A percentile compares a stretch with the other conserved stretches of the same genome.
phyloP scores from a whole-genome alignment of 1,140 invertebrate genomes.

The Rhynchophorus ferrugineus region DNA sequence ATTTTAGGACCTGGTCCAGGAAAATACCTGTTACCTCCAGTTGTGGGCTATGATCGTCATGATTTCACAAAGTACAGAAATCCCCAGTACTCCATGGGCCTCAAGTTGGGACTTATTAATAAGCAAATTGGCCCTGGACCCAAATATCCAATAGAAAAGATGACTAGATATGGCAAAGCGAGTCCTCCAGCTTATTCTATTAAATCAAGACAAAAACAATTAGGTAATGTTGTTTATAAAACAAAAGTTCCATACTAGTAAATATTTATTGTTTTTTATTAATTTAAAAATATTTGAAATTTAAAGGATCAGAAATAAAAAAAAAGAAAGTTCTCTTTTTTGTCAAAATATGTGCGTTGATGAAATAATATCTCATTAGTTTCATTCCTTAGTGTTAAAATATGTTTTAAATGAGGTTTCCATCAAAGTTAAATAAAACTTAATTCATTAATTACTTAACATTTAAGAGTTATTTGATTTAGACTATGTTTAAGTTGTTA shows the following conservation, averaged over 20 bases:
- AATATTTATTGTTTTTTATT: no score
- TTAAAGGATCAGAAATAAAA: no score
- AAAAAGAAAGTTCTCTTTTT: no score
- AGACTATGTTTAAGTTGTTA: no score
- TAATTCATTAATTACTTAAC: no score
- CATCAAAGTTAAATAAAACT: no score
- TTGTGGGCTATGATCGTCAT: slow-evolving; percentile 49
- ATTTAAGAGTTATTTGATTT: no score
- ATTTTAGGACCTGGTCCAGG: slow-evolving; percentile 53
- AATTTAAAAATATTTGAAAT: no score
- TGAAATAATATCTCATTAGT: no score
- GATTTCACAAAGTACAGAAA: slow-evolving; percentile 49
- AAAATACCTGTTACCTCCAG: slow-evolving; percentile 50
- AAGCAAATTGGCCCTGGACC: slow-evolving; percentile 44
- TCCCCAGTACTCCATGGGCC: slow-evolving; percentile 53
- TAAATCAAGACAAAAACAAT: slow-evolving; percentile 24
- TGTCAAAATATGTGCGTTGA: no score
- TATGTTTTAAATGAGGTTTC: no score
- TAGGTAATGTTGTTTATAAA: slow-evolving; percentile 21
- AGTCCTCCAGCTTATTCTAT: slow-evolving; percentile 42
- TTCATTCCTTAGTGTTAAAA: no score
- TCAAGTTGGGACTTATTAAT: slow-evolving; percentile 20
- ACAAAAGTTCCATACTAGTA: not conserved
- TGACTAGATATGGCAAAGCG: slow-evolving; percentile 42
- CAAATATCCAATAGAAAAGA: slow-evolving; percentile 42